Percentiles rank a stretch among this genome's conserved stretches.
phyloP scores from a whole-genome alignment of 64 coral and sea anemone genomes.

The Stylophora pistillata region DNA sequence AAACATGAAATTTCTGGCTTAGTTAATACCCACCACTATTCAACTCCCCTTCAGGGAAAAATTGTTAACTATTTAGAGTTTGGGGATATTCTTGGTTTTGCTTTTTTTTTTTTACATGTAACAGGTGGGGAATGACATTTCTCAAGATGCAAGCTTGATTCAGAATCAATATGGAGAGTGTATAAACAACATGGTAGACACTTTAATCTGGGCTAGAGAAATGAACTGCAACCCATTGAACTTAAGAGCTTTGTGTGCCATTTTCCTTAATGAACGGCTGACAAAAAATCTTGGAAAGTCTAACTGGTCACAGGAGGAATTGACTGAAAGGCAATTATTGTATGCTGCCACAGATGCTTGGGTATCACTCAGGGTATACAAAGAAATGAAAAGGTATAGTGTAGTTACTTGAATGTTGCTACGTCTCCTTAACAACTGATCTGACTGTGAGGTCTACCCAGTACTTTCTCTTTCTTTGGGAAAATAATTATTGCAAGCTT shows the following conservation, averaged over 20 bases:
- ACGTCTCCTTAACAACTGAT: neutral
- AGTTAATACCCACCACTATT: too few relatives aligned
- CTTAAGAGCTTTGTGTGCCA: slow-evolving; percentile 72
- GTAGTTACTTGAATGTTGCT: too few relatives aligned
- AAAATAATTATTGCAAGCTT: too few relatives aligned
- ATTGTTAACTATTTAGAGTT: too few relatives aligned
- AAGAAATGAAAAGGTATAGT: slow-evolving; percentile 88
- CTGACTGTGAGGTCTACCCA: neutral
- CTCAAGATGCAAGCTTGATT: slow-evolving; percentile 71
- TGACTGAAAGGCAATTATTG: slow-evolving; percentile 62
- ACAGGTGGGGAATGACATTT: slow-evolving; percentile 71
- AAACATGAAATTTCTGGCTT: too few relatives aligned
- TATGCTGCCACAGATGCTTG: slow-evolving; percentile 95
- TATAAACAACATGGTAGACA: slow-evolving; percentile 66
- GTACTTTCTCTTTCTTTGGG: too few relatives aligned
- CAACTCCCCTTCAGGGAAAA: too few relatives aligned
- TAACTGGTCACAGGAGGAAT: slow-evolving; percentile 64
- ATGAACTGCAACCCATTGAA: slow-evolving; percentile 65
- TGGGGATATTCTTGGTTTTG: too few relatives aligned
- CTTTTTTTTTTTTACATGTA: neutral
- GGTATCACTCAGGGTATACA: slow-evolving; percentile 75
- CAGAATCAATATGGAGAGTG: slow-evolving; percentile 47
- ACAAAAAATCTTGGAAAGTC: slow-evolving; percentile 71
- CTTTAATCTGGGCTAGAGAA: slow-evolving; percentile 65
- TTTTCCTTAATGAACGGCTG: slow-evolving; percentile 64